A percentile compares a stretch with the other conserved stretches of the same genome.
phyloP scores from a whole-genome alignment of 1,140 invertebrate genomes.

The Meloidogyne floridensis region DNA sequence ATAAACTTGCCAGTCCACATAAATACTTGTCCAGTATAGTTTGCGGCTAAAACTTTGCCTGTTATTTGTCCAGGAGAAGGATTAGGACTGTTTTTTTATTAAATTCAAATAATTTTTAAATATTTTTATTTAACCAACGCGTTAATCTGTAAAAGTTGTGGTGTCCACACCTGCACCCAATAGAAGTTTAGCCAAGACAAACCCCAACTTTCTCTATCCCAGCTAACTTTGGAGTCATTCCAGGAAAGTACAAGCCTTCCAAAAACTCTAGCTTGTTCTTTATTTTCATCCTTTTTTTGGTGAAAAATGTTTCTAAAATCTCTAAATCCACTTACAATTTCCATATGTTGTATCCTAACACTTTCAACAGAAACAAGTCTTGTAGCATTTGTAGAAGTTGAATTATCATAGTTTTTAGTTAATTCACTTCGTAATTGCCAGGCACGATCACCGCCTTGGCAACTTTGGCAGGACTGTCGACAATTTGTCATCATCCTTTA shows the following conservation, averaged over 20 bases:
- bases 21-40: constrained; percentile 65
- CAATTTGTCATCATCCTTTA: constrained; percentile 65
- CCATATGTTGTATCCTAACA: constrained; percentile 60
- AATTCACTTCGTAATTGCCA: constrained; percentile 61
- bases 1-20: constrained; percentile 53
- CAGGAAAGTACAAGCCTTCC: constrained; percentile 61
- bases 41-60: constrained; percentile 63
- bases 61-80: constrained; percentile 54
- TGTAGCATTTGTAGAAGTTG: constrained; percentile 50
- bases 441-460: constrained; percentile 63
- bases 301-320: background rate
- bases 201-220: constrained; percentile 65
- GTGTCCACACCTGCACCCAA: constrained; percentile 66
- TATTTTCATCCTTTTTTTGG: constrained; percentile 34
- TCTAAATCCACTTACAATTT: constrained; percentile 45
- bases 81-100: constrained; percentile 48
- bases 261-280: constrained; percentile 38
- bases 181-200: constrained; percentile 65
- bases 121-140: constrained; percentile 47
- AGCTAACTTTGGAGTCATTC: constrained; percentile 62
- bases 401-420: constrained; percentile 59
- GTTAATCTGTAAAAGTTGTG: constrained; percentile 63
- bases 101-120: constrained; percentile 37
- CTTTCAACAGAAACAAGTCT: constrained; percentile 55
- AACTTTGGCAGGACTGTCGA: constrained; percentile 62